Percentiles rank a stretch among this genome's conserved stretches.
These are phyloP conservation scores for Eustalomyia histrio DNA, from an alignment of 2,888 invertebrate species.

Conservation along the genomic window DNA sequence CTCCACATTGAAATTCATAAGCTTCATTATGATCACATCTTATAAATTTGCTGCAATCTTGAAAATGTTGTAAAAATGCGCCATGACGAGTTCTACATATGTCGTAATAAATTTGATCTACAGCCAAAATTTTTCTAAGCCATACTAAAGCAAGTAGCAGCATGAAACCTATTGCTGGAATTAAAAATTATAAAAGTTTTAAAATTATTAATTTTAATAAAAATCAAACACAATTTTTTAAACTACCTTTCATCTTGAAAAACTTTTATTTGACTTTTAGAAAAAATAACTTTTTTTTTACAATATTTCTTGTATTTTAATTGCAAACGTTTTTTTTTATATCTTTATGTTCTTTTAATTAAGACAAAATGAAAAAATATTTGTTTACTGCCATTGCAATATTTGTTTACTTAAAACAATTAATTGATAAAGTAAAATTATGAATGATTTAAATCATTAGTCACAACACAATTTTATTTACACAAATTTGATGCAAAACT, in stretches of 20 bases:
- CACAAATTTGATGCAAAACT: no score
- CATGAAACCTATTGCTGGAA: not conserved
- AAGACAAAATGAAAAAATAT: not conserved
- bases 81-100: slow-evolving; percentile 37
- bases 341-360: not conserved
- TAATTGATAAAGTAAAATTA: no score
- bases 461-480: no score
- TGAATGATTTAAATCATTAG: no score
- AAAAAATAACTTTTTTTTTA: no score
- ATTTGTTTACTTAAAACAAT: slow-evolving; percentile 5
- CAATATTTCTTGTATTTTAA: no score
- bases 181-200: not conserved
- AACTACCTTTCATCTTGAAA: slow-evolving; percentile 52
- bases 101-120: not conserved
- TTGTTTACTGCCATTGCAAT: not conserved
- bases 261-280: slow-evolving; percentile 16
- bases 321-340: no score
- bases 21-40: slow-evolving; percentile 67
- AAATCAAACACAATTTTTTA: not conserved
- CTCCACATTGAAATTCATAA: slow-evolving; percentile 68
- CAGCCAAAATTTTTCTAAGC: not conserved
- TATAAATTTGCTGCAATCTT: slow-evolving; percentile 71
- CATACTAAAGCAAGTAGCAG: not conserved
- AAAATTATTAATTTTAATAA: not conserved
- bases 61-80: slow-evolving; percentile 68